phyloP scores from a whole-genome alignment of 2,888 invertebrate genomes.

The Acronicta leporina region DNA sequence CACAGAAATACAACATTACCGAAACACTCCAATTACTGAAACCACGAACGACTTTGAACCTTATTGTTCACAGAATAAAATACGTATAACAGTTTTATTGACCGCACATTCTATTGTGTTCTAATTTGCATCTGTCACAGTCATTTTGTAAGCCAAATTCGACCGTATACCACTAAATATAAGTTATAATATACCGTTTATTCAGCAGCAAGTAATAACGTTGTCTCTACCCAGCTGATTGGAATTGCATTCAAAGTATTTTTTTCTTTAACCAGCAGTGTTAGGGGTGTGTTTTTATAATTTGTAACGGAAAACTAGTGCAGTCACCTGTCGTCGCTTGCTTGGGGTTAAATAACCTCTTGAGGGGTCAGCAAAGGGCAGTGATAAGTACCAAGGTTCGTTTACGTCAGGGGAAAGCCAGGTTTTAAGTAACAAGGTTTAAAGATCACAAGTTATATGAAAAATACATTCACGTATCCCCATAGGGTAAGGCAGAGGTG shows the following conservation, averaged over 20 bases:
- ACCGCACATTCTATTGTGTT: conserved; percentile 11
- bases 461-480: no score
- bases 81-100: conserved; percentile 1
- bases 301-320: conserved; percentile 62
- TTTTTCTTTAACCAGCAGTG: conserved; percentile 45
- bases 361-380: conserved; percentile 47
- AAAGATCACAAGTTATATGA: no score
- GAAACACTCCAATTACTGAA: conserved; percentile 8
- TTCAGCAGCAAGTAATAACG: neutral
- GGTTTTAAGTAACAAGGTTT: no score
- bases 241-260: conserved; percentile 50
- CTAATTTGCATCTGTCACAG: conserved; percentile 7
- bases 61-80: conserved; percentile 21
- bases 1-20: conserved; percentile 28
- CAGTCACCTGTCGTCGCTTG: conserved; percentile 49
- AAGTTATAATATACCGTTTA: conserved; percentile 12
- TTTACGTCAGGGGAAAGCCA: conserved; percentile 20
- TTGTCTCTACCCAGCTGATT: conserved; percentile 59
- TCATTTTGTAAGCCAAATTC: conserved; percentile 16
- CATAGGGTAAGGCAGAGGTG: no score
- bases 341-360: conserved; percentile 50
- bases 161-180: accelerated
- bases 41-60: conserved; percentile 34
- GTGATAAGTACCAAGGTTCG: conserved; percentile 31
- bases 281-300: conserved; percentile 59